A percentile compares a stretch with the other conserved stretches of the same genome.
Evolutionary conservation across 2,113 vertebrate species (phyloP).

Genomic region (Acrocephalus arundinaceus): DNA sequence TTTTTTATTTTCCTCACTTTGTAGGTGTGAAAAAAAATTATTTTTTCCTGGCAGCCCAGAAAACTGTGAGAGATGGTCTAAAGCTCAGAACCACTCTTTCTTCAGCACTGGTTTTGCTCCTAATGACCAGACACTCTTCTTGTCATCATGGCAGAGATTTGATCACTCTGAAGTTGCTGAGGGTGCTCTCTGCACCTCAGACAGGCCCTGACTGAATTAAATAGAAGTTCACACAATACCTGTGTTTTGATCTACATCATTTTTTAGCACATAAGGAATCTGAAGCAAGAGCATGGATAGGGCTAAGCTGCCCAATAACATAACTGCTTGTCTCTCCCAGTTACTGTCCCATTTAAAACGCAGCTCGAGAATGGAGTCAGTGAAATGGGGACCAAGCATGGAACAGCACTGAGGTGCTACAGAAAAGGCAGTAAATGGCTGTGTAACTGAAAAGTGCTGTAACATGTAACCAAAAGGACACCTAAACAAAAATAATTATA

Average conservation of each 20-base stretch:
- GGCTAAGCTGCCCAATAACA: background rate
- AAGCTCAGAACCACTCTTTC: background rate
- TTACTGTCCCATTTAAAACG: background rate
- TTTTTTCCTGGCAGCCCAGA: background rate
- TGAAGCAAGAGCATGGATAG: background rate
- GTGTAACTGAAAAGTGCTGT: background rate
- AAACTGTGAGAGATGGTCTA: background rate
- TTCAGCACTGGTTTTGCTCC: background rate
- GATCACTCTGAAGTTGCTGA: background rate
- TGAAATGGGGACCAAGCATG: background rate
- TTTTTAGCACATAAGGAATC: background rate
- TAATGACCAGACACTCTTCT: background rate
- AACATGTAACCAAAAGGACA: background rate
- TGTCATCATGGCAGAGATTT: fast-evolving
- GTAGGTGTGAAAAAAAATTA: background rate
- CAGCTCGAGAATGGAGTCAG: background rate
- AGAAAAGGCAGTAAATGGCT: background rate
- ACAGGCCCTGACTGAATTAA: background rate
- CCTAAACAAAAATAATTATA: background rate
- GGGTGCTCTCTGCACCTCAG: background rate
- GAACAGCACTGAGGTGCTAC: background rate
- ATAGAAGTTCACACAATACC: background rate
- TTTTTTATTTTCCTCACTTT: background rate
- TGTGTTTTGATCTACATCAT: background rate
- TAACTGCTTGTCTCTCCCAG: background rate